phyloP scores from a whole-genome alignment of 2,888 invertebrate species.

The Erannis defoliaria region DNA sequence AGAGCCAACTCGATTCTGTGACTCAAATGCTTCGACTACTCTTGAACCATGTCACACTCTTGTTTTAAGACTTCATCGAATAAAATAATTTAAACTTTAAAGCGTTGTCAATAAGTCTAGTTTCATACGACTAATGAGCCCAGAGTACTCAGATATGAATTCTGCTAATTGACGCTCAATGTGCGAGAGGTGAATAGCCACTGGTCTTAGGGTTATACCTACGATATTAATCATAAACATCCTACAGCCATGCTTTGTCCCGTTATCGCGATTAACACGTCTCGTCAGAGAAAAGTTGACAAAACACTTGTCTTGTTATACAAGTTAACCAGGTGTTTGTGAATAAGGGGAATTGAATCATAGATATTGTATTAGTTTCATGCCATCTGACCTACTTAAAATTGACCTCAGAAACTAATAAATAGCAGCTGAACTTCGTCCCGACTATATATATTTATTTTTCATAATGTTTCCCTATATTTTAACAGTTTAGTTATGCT shows the following conservation, averaged over 20 bases:
- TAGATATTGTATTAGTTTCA: neutral
- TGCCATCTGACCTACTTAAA: neutral
- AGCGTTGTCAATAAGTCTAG: constrained; percentile 32
- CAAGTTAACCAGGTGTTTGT: neutral
- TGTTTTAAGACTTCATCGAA: constrained; percentile 11
- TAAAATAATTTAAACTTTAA: constrained; percentile 22
- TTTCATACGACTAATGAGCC: constrained; percentile 18
- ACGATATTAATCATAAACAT: neutral
- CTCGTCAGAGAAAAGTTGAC: neutral
- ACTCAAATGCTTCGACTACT: constrained; percentile 51
- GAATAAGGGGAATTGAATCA: neutral
- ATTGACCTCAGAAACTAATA: neutral
- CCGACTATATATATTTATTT: too few relatives aligned
- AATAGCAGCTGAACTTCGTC: too few relatives aligned
- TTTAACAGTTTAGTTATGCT: too few relatives aligned
- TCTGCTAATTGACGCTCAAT: constrained; percentile 60
- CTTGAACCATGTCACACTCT: constrained; percentile 46
- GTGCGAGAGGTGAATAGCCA: constrained; percentile 53
- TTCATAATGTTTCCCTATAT: too few relatives aligned
- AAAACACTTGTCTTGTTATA: neutral
- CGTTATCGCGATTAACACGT: neutral
- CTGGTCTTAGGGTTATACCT: constrained; percentile 43
- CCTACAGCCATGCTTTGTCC: neutral
- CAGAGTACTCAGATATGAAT: constrained; percentile 31
- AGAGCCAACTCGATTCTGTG: constrained; percentile 49